Evolutionary conservation across 2,888 invertebrate genomes (phyloP).

Genomic region (Eupithecia vulgata): DNA sequence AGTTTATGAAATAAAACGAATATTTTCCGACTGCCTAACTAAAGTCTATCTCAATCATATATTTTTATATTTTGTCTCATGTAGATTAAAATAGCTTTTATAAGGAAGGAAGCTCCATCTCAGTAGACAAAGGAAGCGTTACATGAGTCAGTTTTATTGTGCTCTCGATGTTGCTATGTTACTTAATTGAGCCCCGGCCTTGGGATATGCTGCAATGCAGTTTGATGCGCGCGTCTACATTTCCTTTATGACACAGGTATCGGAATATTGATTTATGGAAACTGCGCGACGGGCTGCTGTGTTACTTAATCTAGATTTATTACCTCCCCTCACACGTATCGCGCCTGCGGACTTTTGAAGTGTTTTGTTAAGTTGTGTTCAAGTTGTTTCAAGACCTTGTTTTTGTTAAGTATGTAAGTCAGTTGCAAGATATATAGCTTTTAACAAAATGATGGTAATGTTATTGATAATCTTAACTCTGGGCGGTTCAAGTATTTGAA

Average conservation of each 20-base stretch:
- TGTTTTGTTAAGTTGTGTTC: not conserved
- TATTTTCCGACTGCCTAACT: too few relatives aligned
- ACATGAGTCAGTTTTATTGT: not conserved
- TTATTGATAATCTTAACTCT: not conserved
- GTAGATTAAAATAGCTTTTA: not conserved
- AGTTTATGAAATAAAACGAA: too few relatives aligned
- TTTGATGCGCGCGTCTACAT: constrained; percentile 32
- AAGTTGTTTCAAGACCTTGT: not conserved
- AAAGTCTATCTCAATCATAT: too few relatives aligned
- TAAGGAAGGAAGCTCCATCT: not conserved
- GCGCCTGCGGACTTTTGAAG: not conserved
- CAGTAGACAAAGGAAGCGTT: not conserved
- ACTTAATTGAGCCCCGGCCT: constrained; percentile 13
- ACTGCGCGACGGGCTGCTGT: not conserved
- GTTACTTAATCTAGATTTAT: not conserved
- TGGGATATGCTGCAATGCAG: constrained; percentile 29
- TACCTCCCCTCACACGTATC: not conserved
- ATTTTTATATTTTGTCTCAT: too few relatives aligned
- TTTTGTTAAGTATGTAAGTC: not conserved
- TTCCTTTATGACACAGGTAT: not conserved
- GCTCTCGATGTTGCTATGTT: constrained; percentile 8
- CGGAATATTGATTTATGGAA: constrained; percentile 2
- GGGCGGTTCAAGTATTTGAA: not conserved
- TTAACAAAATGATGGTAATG: not conserved
- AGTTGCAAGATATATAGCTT: not conserved